phyloP scores from a whole-genome alignment of 2,113 vertebrate species.

The Clinocottus analis region DNA sequence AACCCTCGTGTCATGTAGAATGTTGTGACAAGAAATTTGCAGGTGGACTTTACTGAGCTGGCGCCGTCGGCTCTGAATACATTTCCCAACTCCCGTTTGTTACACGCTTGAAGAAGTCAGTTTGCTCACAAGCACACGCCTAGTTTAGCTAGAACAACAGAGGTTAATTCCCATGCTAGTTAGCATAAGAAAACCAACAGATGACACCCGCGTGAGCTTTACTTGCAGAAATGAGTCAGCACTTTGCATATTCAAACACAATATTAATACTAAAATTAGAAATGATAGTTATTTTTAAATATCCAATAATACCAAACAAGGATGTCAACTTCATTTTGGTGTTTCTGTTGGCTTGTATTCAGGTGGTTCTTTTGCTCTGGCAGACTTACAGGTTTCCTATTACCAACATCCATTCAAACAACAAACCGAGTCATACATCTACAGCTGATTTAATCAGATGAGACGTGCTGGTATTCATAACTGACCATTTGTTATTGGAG shows the following conservation, averaged over 20 bases:
- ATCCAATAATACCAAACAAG: not conserved
- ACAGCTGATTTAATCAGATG: conserved; percentile 3
- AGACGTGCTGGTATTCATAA: not conserved
- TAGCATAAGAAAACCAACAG: conserved; percentile 36
- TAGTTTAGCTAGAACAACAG: conserved; percentile 38
- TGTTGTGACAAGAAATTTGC: conserved; percentile 39
- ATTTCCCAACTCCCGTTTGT: conserved; percentile 59
- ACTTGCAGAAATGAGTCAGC: conserved; percentile 8
- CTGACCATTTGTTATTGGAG: not conserved
- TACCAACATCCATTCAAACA: conserved; percentile 11
- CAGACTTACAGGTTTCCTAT: conserved; percentile 8
- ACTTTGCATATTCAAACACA: conserved; percentile 18
- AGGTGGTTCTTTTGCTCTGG: not conserved
- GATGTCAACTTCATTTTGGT: not conserved
- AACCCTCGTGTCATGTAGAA: conserved; percentile 8
- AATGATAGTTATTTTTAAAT: not conserved
- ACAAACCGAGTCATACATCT: conserved; percentile 16
- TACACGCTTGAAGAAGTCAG: not conserved
- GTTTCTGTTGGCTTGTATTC: not conserved
- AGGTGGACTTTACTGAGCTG: conserved; percentile 26
- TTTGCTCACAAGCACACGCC: conserved; percentile 19
- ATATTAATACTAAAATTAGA: not conserved
- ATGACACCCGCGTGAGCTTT: conserved; percentile 10
- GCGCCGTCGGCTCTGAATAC: conserved; percentile 37
- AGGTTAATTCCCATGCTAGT: conserved; percentile 26